These are phyloP conservation scores for Caenorhabditis sp. DNA, from an alignment of 2,888 invertebrate species.

Conservation along the genomic window DNA sequence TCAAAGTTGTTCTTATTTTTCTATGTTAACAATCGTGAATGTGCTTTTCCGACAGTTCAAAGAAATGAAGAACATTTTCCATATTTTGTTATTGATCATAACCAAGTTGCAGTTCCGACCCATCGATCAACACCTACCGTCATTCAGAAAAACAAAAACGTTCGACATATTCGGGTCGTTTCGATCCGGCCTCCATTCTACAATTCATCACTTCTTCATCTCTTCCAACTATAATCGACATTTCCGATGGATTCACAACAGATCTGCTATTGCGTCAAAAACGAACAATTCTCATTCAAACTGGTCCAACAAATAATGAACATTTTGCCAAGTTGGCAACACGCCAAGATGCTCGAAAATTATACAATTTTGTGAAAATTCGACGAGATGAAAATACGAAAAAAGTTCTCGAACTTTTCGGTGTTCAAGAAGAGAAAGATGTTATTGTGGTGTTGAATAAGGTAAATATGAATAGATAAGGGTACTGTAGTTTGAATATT, in stretches of 20 bases:
- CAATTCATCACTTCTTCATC: conserved; percentile 55
- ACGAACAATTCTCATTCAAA: conserved; percentile 41
- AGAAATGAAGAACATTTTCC: no score
- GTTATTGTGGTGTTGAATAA: conserved; percentile 7
- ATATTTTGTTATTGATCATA: no score
- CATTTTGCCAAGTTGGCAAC: conserved; percentile 44
- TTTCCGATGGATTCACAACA: conserved; percentile 61
- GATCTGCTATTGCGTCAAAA: conserved; percentile 56
- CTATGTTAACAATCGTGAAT: no score
- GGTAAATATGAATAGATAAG: not conserved
- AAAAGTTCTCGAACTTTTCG: conserved; percentile 13
- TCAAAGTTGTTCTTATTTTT: no score
- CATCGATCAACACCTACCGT: conserved; percentile 58
- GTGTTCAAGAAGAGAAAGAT: conserved; percentile 12
- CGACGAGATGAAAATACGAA: not conserved
- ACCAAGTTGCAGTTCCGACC: conserved; percentile 8
- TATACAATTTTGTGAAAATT: conserved; percentile 39
- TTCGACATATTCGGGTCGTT: conserved; percentile 52
- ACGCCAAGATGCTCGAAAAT: conserved; percentile 37
- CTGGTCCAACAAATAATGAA: conserved; percentile 14
- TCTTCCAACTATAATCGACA: conserved; percentile 56
- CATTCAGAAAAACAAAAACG: conserved; percentile 54
- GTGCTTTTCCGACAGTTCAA: no score
- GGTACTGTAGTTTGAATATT: not conserved
- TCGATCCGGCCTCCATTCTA: conserved; percentile 57